Conservation (phyloP, 2,888 invertebrate species). For the Lochmaea crataegi region DNA sequence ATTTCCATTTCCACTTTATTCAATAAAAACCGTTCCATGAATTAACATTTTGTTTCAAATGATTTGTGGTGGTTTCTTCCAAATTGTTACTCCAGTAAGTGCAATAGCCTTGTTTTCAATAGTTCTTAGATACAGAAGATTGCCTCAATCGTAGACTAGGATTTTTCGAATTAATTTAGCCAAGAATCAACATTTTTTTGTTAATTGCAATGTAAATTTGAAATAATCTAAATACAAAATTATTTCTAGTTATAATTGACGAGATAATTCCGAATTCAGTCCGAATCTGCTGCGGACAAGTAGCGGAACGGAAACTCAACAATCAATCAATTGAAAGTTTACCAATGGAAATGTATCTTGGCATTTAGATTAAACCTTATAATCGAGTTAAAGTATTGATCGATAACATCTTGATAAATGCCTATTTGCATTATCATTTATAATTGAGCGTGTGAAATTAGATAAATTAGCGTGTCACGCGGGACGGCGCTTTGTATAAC, state of each 20-base stretch:
- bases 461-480: constrained; percentile 42
- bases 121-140: no score
- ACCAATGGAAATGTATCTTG: not conserved
- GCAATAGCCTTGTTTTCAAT: no score
- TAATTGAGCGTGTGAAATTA: constrained; percentile 42
- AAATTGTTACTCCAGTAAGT: no score
- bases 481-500: constrained; percentile 39
- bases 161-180: no score
- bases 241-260: not conserved
- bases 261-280: not conserved
- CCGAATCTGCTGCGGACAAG: not conserved
- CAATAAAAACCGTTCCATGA: no score
- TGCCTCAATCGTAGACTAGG: no score
- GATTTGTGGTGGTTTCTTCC: no score
- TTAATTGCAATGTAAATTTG: no score
- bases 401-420: constrained; percentile 37
- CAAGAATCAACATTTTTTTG: not conserved
- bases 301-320: not conserved
- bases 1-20: no score
- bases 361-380: constrained; percentile 6
- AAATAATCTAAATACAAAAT: not conserved
- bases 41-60: no score
- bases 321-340: constrained; percentile 11
- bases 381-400: constrained; percentile 26
- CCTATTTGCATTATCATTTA: constrained; percentile 38